A percentile compares a stretch with the other conserved stretches of the same genome.
Evolutionary conservation across 2,113 vertebrate species (phyloP).

Genomic region (Cynopterus brachyotis): DNA sequence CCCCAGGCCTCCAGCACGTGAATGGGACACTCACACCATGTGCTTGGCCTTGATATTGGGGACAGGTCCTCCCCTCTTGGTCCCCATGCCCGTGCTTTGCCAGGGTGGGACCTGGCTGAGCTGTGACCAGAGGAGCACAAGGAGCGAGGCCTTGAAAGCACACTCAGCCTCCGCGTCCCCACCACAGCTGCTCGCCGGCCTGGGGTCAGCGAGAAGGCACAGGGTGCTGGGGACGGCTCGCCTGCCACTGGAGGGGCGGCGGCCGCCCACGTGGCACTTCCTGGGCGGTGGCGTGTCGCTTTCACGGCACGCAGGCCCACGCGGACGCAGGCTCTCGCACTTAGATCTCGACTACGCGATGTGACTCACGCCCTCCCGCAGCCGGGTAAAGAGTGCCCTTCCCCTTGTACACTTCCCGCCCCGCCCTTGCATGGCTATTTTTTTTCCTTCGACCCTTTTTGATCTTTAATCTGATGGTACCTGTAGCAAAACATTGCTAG

Average conservation of each 20-base stretch:
- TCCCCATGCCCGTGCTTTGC: neutral
- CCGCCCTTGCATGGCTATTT: neutral
- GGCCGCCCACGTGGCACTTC: neutral
- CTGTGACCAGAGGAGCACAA: neutral
- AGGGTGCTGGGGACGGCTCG: rapidly evolving
- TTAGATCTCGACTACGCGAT: neutral
- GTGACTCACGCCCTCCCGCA: rapidly evolving
- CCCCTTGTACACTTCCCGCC: rapidly evolving
- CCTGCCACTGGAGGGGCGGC: neutral
- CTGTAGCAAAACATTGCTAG: neutral
- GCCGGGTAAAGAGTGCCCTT: no score
- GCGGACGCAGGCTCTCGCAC: rapidly evolving
- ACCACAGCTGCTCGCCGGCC: rapidly evolving
- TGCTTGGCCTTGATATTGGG: neutral
- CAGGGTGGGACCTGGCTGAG: neutral
- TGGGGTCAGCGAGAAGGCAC: neutral
- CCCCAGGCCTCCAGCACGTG: no score
- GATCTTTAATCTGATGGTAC: neutral
- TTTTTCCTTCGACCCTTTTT: neutral
- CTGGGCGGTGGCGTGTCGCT: rapidly evolving
- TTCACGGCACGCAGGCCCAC: rapidly evolving
- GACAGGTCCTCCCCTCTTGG: neutral
- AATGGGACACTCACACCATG: rapidly evolving
- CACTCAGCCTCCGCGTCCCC: neutral
- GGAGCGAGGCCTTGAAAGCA: no score